Conservation (phyloP, 2,113 vertebrate genomes). For the Falco punctatus region DNA sequence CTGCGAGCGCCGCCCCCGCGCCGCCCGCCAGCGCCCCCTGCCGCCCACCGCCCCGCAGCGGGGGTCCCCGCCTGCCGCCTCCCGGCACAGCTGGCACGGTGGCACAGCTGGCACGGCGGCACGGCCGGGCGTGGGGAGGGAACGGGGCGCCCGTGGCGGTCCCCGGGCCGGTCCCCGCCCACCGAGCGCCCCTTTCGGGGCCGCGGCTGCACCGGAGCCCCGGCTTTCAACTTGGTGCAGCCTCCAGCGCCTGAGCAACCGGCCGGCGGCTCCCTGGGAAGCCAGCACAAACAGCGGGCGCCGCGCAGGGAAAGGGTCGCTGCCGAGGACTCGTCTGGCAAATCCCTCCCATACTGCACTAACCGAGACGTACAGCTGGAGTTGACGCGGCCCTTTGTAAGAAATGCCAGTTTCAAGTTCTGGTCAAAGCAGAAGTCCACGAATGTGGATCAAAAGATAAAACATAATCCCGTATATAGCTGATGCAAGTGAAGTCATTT, state of each 20-base stretch:
- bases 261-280: background rate
- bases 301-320: background rate
- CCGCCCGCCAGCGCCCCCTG: background rate
- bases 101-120: no score
- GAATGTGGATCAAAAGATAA: background rate
- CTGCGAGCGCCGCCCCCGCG: background rate
- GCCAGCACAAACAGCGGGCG: fast-evolving
- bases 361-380: background rate
- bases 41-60: no score
- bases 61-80: background rate
- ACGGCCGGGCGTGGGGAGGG: background rate
- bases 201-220: background rate
- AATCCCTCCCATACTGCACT: background rate
- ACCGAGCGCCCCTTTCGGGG: no score
- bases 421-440: background rate
- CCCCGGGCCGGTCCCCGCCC: background rate
- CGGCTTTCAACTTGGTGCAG: background rate
- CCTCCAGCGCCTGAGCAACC: background rate
- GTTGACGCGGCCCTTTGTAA: background rate
- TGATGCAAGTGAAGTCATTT: background rate
- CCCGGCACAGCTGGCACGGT: no score
- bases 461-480: background rate
- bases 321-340: background rate
- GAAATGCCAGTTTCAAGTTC: background rate
- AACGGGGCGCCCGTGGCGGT: background rate